Conservation (phyloP, 2,113 vertebrate genomes). For the Bothrops jararaca region DNA sequence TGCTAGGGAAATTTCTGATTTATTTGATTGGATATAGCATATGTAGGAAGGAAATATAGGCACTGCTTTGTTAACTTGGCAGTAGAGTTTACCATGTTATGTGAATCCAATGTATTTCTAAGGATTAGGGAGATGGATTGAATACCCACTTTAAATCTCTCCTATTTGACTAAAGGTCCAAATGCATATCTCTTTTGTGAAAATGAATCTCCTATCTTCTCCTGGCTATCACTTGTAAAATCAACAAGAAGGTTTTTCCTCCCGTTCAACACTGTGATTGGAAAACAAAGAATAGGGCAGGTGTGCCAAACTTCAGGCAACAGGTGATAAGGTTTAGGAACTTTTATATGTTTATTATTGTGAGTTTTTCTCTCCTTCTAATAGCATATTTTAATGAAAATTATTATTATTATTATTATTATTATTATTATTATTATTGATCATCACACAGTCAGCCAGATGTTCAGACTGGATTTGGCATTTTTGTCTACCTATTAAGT, state of each 20-base stretch:
- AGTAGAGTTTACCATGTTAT: not conserved
- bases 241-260: not conserved
- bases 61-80: not conserved
- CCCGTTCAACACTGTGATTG: not conserved
- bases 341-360: not conserved
- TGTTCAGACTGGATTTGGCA: too few relatives aligned
- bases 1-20: not conserved
- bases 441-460: too few relatives aligned
- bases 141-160: not conserved
- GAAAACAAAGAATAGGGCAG: not conserved
- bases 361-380: not conserved
- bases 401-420: too few relatives aligned
- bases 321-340: not conserved
- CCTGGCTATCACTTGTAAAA: not conserved
- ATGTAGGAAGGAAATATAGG: not conserved
- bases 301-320: not conserved
- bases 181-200: not conserved
- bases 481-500: too few relatives aligned
- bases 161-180: not conserved
- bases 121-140: not conserved
- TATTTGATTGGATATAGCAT: not conserved
- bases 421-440: too few relatives aligned
- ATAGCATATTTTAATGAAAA: not conserved
- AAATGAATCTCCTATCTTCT: not conserved
- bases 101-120: not conserved